Conservation (phyloP, 1,140 invertebrate genomes). For the Nephila pilipes region DNA sequence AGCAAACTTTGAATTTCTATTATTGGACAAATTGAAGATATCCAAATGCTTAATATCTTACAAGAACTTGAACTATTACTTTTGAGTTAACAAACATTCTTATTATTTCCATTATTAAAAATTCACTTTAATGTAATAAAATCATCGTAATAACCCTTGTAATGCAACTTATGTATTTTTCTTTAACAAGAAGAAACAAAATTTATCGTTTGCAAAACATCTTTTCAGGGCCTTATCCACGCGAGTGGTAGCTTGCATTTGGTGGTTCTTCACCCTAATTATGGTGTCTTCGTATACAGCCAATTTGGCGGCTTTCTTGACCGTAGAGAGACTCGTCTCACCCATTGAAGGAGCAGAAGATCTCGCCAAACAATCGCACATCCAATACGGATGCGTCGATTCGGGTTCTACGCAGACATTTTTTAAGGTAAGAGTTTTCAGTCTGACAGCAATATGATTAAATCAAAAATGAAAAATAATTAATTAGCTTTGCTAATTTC, state of each 20-base stretch:
- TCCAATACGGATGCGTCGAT: slow-evolving; percentile 83
- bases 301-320: slow-evolving; percentile 84
- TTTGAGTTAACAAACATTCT: too few relatives aligned
- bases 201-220: background rate
- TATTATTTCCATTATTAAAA: too few relatives aligned
- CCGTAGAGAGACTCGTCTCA: slow-evolving; percentile 84
- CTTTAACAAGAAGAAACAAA: background rate
- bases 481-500: too few relatives aligned
- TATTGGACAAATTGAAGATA: too few relatives aligned
- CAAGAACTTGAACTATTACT: too few relatives aligned
- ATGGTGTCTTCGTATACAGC: slow-evolving; percentile 85
- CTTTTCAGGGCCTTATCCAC: slow-evolving; percentile 81
- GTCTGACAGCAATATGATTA: background rate
- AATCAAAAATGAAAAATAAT: too few relatives aligned
- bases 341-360: slow-evolving; percentile 84
- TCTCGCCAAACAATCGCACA: slow-evolving; percentile 84
- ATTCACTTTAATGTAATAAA: too few relatives aligned
- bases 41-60: too few relatives aligned
- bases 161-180: too few relatives aligned
- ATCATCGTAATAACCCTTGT: too few relatives aligned
- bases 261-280: slow-evolving; percentile 85
- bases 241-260: slow-evolving; percentile 82
- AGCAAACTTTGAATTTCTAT: too few relatives aligned
- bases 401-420: slow-evolving; percentile 83
- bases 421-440: slow-evolving; percentile 79